Conservation (phyloP, 2,888 invertebrate species). For the Geophilus truncorum region DNA sequence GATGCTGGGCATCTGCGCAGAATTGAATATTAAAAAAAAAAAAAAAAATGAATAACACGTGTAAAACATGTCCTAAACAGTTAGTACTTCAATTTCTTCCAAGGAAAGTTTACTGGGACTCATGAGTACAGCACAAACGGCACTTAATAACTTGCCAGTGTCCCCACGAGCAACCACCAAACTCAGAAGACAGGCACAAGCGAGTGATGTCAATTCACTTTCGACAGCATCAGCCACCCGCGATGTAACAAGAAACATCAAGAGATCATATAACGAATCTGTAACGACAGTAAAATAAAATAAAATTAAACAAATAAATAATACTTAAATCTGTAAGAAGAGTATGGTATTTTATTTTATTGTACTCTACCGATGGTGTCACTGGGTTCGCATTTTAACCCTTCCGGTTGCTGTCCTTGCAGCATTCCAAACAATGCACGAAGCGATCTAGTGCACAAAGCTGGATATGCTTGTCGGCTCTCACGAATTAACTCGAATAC, state of each 20-base stretch:
- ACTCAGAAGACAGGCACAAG: constrained; percentile 86
- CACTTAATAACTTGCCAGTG: constrained; percentile 80
- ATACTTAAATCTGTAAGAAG: neutral
- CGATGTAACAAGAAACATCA: constrained; percentile 75
- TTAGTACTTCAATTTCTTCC: constrained; percentile 70
- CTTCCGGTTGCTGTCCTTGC: constrained; percentile 83
- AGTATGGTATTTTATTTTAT: no score
- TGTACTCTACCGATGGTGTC: constrained; percentile 60
- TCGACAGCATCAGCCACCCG: constrained; percentile 53
- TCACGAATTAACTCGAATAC: constrained; percentile 89
- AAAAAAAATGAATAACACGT: neutral
- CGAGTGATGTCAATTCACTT: constrained; percentile 71
- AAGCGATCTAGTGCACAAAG: constrained; percentile 81
- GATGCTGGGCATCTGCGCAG: constrained; percentile 71
- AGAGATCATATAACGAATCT: constrained; percentile 74
- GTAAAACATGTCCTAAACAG: neutral
- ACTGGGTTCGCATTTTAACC: constrained; percentile 71
- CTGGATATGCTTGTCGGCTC: constrained; percentile 73
- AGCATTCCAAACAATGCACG: constrained; percentile 82
- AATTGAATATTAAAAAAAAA: neutral
- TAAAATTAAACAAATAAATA: no score
- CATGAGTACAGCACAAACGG: constrained; percentile 82
- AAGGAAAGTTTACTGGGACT: constrained; percentile 68
- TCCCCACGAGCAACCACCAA: constrained; percentile 89
- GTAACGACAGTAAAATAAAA: no score